Evolutionary conservation across 2,888 invertebrate genomes (phyloP), one percentile per base, ranked within the genome.

Genomic region (Dusona sp.): DNA sequence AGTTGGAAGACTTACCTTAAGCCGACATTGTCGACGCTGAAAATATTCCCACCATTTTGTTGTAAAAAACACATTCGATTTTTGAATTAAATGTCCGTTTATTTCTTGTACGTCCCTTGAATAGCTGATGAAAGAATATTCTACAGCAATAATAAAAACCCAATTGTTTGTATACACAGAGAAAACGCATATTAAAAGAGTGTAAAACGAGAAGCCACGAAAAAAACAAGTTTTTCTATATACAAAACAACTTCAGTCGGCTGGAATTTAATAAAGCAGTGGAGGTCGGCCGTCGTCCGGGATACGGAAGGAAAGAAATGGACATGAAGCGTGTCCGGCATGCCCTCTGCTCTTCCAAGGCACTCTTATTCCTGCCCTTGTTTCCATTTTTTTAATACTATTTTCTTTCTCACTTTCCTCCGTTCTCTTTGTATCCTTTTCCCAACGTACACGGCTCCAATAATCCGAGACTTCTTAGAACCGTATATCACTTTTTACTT

Each of bases 271-370:
- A 82, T 82, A 77, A 75, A 82, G 68, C 64, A 82, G 68, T 42
- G 25, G 36, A 45, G 68, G 77, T 57, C 51, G 61, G 11, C 45
- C 74, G 77, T 75, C 67, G 82, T 68, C 67, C 74, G 54, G 57
- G 80, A 80, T 67, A 78, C 25, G 51, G 80, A 84, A 70, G 82
- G 64, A 87, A 88, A 89, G 89, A 88, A 90, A 89, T 89, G 85
- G 87, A 89, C 87, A 87, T 70, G 86, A 81, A 88, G 73, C 89
- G 89, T 90, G 89, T 88, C 87, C 85, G 85, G 89, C 88, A 90
- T 89, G 68, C 84, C 84, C 83, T n/a, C n/a, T 88, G 68, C 42
- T 86, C 54, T 51, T 16, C 45, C 6, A 25, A 57, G 22, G 42
- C 67, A 54, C 38, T 77, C 68, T 45, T 42, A 65, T 74, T 67